Base-by-base conservation (phyloP, 2,113 vertebrate genomes). In the Megaptera novaeangliae region DNA sequence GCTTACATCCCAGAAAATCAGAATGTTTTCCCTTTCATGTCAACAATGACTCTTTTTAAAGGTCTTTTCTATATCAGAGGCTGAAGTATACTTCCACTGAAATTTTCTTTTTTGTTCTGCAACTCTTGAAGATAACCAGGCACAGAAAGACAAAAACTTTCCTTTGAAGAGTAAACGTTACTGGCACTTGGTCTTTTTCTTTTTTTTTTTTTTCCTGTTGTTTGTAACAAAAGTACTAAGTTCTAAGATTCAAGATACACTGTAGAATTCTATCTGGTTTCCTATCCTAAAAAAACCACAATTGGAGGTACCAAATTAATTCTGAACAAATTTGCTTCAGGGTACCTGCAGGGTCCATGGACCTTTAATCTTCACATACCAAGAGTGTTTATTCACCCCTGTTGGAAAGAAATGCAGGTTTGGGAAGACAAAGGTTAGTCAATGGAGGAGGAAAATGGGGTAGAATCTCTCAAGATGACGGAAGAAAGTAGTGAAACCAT, bases 101-200 rank as follows among this genome's bases (percentile, higher is more conserved):
- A 91, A 92, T 92, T 93, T 96, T 95, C 55, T 83, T 39, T 95
- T 96, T 92, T 34, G 71, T 46, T 81, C 84, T 64, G 71, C 55
- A 96, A 94, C 39, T 88, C 88, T 71, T 98, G 91, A 98, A 96
- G 81, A 96, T 88, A 98, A 96, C 94, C 94, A 98, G 97, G 72
- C 93, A 15, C 77, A 96, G 80, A 97, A 94, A 94, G 91, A 75
- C 88, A 92, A 95, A 95, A 97, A 23, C 72, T 93, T 97, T 88
- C 80, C 94, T 97, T 97, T 95, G 83, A 97, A 96, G 88, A 95
- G 46, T 91, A 96, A 94, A 97, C 94, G 88, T 93, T 95, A 69
- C 46, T 96, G 94, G 91, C 75, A 81, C 41, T 77, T 80, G 31
- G 44, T 83, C 59, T n/a, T 77, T 88, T 90, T 66, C 49, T 34